Conservation (phyloP, 2,113 vertebrate genomes). For the Oncorhynchus tshawytscha region DNA sequence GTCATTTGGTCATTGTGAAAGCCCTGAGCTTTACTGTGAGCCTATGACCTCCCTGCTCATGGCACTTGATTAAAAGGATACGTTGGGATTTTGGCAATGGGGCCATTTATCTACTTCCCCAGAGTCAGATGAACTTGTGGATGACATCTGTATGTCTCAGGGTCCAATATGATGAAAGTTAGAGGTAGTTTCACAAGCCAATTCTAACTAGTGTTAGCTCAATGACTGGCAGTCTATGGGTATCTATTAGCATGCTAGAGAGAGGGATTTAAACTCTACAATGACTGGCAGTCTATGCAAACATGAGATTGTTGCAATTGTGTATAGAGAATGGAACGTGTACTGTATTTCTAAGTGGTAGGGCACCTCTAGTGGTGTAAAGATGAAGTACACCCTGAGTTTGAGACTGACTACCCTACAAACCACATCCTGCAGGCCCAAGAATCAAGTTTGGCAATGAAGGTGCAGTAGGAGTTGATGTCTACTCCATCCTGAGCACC, state of each 20-base stretch:
- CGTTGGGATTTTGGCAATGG: too few relatives aligned
- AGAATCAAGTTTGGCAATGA: background rate
- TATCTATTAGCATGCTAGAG: background rate
- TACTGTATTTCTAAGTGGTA: background rate
- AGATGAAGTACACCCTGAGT: background rate
- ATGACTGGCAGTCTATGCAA: too few relatives aligned
- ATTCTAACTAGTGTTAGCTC: too few relatives aligned
- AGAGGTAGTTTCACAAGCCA: too few relatives aligned
- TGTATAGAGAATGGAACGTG: background rate
- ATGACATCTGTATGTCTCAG: background rate
- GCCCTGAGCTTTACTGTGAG: background rate
- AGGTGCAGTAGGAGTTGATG: too few relatives aligned
- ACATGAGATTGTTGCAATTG: too few relatives aligned
- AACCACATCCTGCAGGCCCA: background rate
- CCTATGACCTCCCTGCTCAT: background rate
- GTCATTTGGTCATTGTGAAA: background rate
- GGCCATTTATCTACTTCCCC: too few relatives aligned
- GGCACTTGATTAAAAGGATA: background rate
- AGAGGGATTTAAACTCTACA: background rate
- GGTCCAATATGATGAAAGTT: too few relatives aligned
- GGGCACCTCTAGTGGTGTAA: slow-evolving; percentile 1
- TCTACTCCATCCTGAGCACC: too few relatives aligned
- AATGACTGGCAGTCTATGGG: too few relatives aligned
- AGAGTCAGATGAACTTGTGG: background rate
- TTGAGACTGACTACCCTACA: background rate